These are phyloP conservation scores for Cordylochernes scorpioides DNA, from an alignment of 2,888 invertebrate genomes.

Conservation along the genomic window DNA sequence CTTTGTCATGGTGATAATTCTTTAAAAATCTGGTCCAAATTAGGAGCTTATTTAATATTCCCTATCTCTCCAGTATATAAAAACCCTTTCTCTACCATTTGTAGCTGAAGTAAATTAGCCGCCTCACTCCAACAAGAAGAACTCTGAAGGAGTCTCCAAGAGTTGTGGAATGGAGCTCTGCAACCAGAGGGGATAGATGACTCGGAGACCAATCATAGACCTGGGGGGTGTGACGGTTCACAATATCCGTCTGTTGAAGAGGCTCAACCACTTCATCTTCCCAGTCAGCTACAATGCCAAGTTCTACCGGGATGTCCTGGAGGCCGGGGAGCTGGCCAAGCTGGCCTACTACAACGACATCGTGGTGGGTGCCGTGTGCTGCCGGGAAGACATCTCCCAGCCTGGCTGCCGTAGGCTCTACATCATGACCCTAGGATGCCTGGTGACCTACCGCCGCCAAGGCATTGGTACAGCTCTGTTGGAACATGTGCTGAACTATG, in stretches of 20 bases:
- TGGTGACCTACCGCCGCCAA: slow-evolving; percentile 80
- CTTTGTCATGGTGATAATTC: too few species aligned
- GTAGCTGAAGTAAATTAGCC: too few species aligned
- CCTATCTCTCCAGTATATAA: too few species aligned
- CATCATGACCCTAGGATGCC: slow-evolving; percentile 95
- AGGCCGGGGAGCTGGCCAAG: slow-evolving; percentile 88
- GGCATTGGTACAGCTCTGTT: slow-evolving; percentile 85
- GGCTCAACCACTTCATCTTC: slow-evolving; percentile 86
- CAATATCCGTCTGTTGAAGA: slow-evolving; percentile 90
- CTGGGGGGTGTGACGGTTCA: slow-evolving; percentile 95
- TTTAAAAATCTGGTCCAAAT: too few species aligned
- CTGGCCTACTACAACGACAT: slow-evolving; percentile 92
- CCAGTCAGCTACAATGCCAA: slow-evolving; percentile 97
- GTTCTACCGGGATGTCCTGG: slow-evolving; percentile 94
- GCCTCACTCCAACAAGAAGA: too few species aligned
- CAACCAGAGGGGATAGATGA: too few species aligned
- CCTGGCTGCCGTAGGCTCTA: slow-evolving; percentile 57
- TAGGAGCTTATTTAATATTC: too few species aligned
- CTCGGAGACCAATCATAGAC: too few species aligned
- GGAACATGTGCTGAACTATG: slow-evolving; percentile 79
- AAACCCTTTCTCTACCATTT: too few species aligned
- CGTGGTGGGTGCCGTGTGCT: slow-evolving; percentile 96
- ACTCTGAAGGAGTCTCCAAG: too few species aligned
- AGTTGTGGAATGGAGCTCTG: too few species aligned
- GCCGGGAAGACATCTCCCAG: slow-evolving; percentile 69